Conservation (phyloP, 1,140 invertebrate genomes). For the Trachymyrmex septentrionalis region DNA sequence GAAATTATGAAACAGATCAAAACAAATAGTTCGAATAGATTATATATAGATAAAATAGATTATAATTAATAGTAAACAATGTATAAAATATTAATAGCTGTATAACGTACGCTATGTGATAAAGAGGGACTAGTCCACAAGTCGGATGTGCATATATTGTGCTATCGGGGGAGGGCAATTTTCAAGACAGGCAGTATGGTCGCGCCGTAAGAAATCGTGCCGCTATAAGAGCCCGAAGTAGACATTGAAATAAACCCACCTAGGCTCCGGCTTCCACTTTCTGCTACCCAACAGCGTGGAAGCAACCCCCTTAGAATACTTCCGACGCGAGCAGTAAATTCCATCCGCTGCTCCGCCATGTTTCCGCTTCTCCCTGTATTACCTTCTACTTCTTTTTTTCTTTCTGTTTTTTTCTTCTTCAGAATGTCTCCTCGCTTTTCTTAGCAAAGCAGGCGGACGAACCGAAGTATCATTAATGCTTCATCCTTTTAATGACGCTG, state of each 20-base stretch:
- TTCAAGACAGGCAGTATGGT: conserved; percentile 61
- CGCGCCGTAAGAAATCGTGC: conserved; percentile 61
- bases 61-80: conserved; percentile 5
- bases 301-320: conserved; percentile 83
- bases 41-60: not conserved
- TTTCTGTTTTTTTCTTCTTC: conserved; percentile 42
- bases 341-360: conserved; percentile 72
- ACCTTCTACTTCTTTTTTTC: conserved; percentile 45
- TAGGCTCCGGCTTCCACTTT: conserved; percentile 79
- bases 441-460: conserved; percentile 51
- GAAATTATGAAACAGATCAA: not conserved
- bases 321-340: conserved; percentile 81
- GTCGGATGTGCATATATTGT: conserved; percentile 44
- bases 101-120: not conserved
- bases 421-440: conserved; percentile 53
- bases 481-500: conserved; percentile 10
- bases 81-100: not conserved
- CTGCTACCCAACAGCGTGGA: conserved; percentile 81
- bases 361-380: conserved; percentile 71
- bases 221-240: conserved; percentile 74
- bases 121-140: not conserved
- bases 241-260: conserved; percentile 83
- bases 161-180: conserved; percentile 49
- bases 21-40: no score
- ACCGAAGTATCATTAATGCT: conserved; percentile 39